Evolutionary conservation across 2,113 vertebrate genomes (phyloP).

Genomic region (Gila orcuttii): DNA sequence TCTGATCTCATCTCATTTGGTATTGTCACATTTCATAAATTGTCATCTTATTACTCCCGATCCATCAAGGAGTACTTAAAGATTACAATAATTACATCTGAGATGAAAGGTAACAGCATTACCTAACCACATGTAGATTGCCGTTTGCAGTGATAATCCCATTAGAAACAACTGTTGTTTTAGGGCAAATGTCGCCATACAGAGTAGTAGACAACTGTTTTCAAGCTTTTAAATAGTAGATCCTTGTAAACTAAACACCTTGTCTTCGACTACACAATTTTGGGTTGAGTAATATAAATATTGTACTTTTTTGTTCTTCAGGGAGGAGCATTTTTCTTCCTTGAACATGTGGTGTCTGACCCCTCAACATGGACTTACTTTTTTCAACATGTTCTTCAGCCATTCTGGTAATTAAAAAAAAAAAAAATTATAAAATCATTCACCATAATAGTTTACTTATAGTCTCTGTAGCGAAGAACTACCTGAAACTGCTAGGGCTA

Average conservation of each 20-base stretch:
- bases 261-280: neutral
- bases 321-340: constrained; percentile 85
- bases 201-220: neutral
- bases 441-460: neutral
- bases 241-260: neutral
- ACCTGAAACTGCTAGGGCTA: no score
- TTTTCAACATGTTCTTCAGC: constrained; percentile 81
- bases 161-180: neutral
- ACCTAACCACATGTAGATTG: neutral
- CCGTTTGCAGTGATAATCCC: neutral
- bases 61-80: neutral
- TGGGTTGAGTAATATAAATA: neutral
- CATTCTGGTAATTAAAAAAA: constrained; percentile 70
- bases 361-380: constrained; percentile 76
- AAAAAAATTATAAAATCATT: no score
- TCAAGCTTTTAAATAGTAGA: neutral
- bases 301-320: constrained; percentile 59
- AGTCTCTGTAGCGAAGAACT: no score
- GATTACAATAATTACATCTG: neutral
- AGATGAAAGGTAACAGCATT: neutral
- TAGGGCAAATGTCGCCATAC: neutral
- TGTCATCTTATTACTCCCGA: neutral
- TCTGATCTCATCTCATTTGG: neutral
- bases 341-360: constrained; percentile 83
- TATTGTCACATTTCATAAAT: neutral